Evolutionary conservation across 92 coral and sea anemone genomes (phyloP), one percentile per base, ranked within the genome.

Genomic region (Siderastrea radians): DNA sequence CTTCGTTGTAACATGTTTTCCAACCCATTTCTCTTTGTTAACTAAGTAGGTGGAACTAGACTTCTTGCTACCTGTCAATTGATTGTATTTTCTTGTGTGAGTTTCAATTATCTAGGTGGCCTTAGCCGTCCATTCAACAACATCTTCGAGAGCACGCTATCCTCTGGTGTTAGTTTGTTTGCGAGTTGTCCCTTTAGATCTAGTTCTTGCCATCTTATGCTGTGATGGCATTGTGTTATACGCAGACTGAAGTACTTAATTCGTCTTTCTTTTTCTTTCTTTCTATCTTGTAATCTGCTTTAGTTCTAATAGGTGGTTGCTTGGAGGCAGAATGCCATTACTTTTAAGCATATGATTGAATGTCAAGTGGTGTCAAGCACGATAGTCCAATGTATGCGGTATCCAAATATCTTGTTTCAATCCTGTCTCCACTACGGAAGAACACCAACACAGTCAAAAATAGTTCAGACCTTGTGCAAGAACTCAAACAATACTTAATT

Each of bases 271-370:
- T 16, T 47, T n/a, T 38, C 7, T 74, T 74, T 74, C 63, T 74
- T 16, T 47, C 49, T 38, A 75, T 54, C 16, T 55, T 75, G 51
- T 75, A 75, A 66, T 66, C 52, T 43, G 67, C 80, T 43, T 75
- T 75, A 8, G 51, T 75, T 75, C 66, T 75, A 17, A 26, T 75
- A 3, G 80, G 80, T 57, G 67, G 80, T 26, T 65, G n/a, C 80
- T 75, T n/a, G 80, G 80, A 55, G 80, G 80, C 15, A 75, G 66
- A 44, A 75, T 2, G n/a, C 51, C 60, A n/a, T 55, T 38, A 17
- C 66, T 55, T 26, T 75, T 75, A 75, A 54, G 80, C 50, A 17
- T 6, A 68, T 68, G 72, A 63, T 63, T 61, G 15, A 61, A 61
- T 12, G 66, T 61, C n/a, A 7, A 61, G 38, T 61, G n/a, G 38